phyloP scores from a whole-genome alignment of 1,140 invertebrate species.

The Laodelphax striatellus region DNA sequence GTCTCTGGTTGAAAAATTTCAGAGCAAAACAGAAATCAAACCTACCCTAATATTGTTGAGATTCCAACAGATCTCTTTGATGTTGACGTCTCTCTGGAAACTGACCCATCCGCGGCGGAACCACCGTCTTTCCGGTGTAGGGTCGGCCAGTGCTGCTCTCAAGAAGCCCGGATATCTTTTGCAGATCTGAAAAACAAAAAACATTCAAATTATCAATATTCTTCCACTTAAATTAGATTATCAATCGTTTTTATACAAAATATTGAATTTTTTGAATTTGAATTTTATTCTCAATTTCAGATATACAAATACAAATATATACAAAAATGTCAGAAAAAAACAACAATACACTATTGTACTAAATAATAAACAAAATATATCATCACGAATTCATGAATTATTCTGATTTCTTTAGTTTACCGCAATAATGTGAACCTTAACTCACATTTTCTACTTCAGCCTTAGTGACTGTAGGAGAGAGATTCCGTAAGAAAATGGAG shows the following conservation, averaged over 20 bases:
- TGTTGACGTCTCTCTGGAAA: slow-evolving; percentile 92
- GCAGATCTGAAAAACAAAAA: slow-evolving; percentile 57
- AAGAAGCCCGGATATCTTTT: slow-evolving; percentile 90
- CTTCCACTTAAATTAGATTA: no score
- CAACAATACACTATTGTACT: no score
- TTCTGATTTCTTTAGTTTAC: no score
- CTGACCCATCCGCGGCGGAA: slow-evolving; percentile 96
- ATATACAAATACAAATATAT: no score
- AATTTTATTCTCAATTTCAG: no score
- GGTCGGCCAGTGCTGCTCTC: slow-evolving; percentile 93
- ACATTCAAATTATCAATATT: slow-evolving; percentile 1
- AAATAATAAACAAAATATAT: no score
- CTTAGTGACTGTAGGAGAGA: slow-evolving; percentile 91
- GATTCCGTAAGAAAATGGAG: slow-evolving; percentile 92
- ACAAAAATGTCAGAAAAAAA: no score
- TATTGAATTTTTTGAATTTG: no score
- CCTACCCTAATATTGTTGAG: slow-evolving; percentile 86
- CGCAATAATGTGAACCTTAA: slow-evolving; percentile 16
- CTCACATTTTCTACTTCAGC: slow-evolving; percentile 91
- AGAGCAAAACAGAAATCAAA: neutral
- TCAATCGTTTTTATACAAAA: no score
- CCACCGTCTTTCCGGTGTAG: slow-evolving; percentile 88
- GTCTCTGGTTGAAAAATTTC: no score
- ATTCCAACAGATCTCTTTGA: slow-evolving; percentile 99
- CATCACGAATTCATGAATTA: no score